Evolutionary conservation across 2,888 invertebrate genomes (phyloP), one percentile per base, ranked within the genome.

Genomic region (Sphaerophoria taeniata): DNA sequence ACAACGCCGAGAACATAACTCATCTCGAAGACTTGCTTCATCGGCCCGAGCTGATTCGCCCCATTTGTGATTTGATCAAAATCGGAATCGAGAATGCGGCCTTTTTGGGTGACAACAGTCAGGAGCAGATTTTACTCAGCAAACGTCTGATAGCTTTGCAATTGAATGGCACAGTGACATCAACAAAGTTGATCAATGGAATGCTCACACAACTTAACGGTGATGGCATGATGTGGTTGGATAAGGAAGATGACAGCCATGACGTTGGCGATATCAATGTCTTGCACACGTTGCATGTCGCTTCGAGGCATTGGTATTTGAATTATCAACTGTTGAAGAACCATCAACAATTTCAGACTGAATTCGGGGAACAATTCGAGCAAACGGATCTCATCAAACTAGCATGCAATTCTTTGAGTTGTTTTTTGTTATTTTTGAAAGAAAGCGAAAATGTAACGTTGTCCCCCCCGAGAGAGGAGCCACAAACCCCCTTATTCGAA

Each of bases 21-120:
- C 89, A 92, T 77, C 88, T 92, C 87, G 90, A 91, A 78, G 90
- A 91, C 47, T 87, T 92, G 31, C 75, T 91, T 45, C 84, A 87
- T 65, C 89, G 90, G 55, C 91, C 92, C 4, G 89, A 89, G 43
- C 75, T 92, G 31, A 89, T 90, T 45, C 88, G 90, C n/a, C 88
- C 88, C 24, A 89, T 91, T 3, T 92, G 92, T 82, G 90, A 91
- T 89, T 88, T 92, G 39, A 90, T 92, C 51, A 91, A 91, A 79
- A 91, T 92, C 70, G 92, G 91, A 85, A 90, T 92, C 51, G 90
- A 91, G 60, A 91, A 92, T 74, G 89, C 89, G 31, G 89, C 90
- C 60, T 90, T 90, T 86, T 88, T 92, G 51, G 92, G 90, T 14
- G 91, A 92, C 60, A 90, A 89, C 45, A 87, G 78, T 33, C 89